Evolutionary conservation across 1,140 invertebrate genomes (phyloP).

Genomic region (Leguminivora glycinivorella): DNA sequence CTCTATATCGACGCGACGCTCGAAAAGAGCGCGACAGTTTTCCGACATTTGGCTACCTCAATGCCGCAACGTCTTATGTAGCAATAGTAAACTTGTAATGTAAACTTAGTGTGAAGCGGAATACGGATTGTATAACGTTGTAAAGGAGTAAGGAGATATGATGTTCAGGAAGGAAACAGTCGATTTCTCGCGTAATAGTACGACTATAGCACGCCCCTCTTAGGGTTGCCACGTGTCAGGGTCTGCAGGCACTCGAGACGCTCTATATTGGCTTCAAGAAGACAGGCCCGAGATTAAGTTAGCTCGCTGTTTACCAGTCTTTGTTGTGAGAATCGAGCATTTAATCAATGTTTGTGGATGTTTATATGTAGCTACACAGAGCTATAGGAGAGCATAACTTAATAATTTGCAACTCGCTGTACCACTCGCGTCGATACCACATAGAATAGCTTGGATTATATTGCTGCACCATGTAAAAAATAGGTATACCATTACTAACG

Average conservation of each 20-base stretch:
- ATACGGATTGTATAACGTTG: not conserved
- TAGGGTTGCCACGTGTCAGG: constrained; percentile 23
- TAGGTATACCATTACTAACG: too few species aligned
- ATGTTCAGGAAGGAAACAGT: not conserved
- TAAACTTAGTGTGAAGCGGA: not conserved
- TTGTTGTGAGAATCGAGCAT: constrained; percentile 11
- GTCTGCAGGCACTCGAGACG: constrained; percentile 20
- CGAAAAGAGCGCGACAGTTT: constrained; percentile 25
- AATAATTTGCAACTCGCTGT: too few species aligned
- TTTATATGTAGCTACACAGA: not conserved
- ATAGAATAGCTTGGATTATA: too few species aligned
- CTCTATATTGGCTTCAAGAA: constrained; percentile 20
- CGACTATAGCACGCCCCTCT: constrained; percentile 18
- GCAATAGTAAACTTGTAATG: not conserved
- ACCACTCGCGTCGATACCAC: too few species aligned
- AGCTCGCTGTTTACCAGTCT: not conserved
- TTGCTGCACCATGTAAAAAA: too few species aligned
- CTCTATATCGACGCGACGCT: constrained; percentile 20
- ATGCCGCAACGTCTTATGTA: not conserved
- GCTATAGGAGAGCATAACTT: not conserved
- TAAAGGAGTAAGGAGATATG: not conserved
- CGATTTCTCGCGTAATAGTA: constrained; percentile 6
- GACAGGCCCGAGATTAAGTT: constrained; percentile 22
- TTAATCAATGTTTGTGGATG: not conserved
- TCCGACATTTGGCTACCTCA: not conserved